Evolutionary conservation across 2,888 invertebrate species (phyloP).

Genomic region (Rugalucina vietnamica): DNA sequence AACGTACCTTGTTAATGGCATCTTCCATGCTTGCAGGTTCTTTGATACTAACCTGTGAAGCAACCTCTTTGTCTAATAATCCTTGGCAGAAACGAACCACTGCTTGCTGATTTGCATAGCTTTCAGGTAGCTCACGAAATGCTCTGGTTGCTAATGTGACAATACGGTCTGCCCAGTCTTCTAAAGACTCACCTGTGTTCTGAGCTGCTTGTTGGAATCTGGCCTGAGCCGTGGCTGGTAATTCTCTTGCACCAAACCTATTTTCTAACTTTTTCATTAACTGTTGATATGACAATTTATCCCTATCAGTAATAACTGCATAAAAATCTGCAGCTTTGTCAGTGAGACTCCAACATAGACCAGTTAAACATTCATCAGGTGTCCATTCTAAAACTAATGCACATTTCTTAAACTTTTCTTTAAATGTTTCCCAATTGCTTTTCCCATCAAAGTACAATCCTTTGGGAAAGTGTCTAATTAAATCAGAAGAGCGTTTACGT

Average conservation of each 20-base stretch:
- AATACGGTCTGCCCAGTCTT: background rate
- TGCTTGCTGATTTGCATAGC: background rate
- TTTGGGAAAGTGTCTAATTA: too few species aligned
- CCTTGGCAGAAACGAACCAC: background rate
- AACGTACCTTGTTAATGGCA: background rate
- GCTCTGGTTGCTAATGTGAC: background rate
- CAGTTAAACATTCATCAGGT: background rate
- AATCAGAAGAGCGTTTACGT: too few species aligned
- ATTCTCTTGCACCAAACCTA: background rate
- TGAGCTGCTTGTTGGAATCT: background rate
- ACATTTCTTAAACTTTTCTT: too few species aligned
- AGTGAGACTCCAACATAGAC: background rate
- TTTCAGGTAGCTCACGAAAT: too few species aligned
- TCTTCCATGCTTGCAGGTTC: background rate
- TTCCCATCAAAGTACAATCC: too few species aligned
- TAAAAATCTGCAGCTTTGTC: background rate
- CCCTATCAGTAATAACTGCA: background rate
- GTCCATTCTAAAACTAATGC: background rate
- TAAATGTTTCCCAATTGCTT: too few species aligned
- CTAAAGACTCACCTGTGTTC: background rate
- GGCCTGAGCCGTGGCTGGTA: background rate
- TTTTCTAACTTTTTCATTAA: background rate
- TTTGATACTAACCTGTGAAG: background rate
- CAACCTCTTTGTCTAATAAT: background rate
- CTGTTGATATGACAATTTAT: background rate